Percentiles rank a stretch among this genome's conserved stretches.
phyloP scores from a whole-genome alignment of 2,113 vertebrate genomes.

The Willisornis vidua region DNA sequence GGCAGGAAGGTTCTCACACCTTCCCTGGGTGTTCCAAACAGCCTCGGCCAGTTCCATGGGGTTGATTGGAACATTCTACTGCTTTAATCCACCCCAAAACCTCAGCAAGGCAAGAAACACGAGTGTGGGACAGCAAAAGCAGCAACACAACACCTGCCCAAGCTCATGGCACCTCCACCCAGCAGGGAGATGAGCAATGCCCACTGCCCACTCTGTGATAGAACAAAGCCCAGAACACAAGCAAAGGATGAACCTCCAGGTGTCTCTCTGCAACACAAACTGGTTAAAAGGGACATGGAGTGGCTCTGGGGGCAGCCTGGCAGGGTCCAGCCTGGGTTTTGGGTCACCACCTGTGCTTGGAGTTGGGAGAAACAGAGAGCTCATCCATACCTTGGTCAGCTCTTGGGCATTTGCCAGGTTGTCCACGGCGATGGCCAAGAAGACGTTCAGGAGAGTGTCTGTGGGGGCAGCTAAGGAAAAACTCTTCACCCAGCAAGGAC shows the following conservation, averaged over 20 bases:
- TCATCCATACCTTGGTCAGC: constrained; percentile 86
- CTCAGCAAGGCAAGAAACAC: neutral
- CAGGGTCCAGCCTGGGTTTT: rapidly evolving
- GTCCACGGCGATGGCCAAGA: constrained; percentile 95
- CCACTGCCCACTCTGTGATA: neutral
- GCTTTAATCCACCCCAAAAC: neutral
- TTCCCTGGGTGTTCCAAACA: neutral
- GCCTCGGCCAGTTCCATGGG: neutral
- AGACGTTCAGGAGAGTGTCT: constrained; percentile 95
- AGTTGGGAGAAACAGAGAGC: neutral
- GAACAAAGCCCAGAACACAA: neutral
- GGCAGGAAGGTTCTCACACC: neutral
- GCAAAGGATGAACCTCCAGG: neutral
- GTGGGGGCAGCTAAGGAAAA: constrained; percentile 75
- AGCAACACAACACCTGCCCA: neutral
- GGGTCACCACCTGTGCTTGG: neutral
- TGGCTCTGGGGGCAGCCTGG: neutral
- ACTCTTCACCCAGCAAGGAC: neutral
- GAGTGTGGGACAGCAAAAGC: neutral
- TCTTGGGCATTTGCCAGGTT: constrained; percentile 96
- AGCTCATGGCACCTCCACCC: neutral
- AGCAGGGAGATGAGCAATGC: neutral
- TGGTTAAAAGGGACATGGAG: rapidly evolving
- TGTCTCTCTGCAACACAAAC: neutral
- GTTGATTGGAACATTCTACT: neutral